Conservation (phyloP, 1,140 invertebrate genomes). For the Bombus consobrinus region DNA sequence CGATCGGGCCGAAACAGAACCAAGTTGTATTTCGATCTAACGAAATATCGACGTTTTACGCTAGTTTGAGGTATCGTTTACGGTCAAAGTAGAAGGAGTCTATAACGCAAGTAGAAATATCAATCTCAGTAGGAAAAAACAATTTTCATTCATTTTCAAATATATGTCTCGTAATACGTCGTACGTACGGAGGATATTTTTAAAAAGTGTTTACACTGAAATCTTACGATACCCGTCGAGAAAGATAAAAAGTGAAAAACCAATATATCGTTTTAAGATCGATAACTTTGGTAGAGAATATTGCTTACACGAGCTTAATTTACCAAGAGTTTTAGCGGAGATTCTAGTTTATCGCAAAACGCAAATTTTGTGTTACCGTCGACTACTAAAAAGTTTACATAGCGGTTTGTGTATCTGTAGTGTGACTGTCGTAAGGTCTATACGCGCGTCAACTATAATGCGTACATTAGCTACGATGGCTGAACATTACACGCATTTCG, state of each 20-base stretch:
- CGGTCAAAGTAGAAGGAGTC: background rate
- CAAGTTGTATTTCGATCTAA: background rate
- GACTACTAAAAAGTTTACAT: constrained; percentile 10
- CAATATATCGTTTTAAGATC: background rate
- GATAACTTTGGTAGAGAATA: background rate
- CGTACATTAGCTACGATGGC: constrained; percentile 46
- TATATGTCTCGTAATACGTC: background rate
- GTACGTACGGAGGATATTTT: background rate
- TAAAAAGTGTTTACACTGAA: background rate
- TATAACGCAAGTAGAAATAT: background rate
- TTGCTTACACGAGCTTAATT: background rate
- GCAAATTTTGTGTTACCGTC: background rate
- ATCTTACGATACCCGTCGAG: background rate
- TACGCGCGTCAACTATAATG: constrained; percentile 36
- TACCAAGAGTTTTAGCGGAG: background rate
- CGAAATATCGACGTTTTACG: background rate
- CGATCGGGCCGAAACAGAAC: background rate
- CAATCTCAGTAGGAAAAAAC: background rate
- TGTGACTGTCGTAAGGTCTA: constrained; percentile 23
- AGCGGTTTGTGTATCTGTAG: background rate
- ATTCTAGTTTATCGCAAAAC: background rate
- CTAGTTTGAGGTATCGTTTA: background rate
- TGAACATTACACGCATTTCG: constrained; percentile 51
- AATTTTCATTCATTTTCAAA: background rate
- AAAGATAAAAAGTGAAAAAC: too few species aligned